Percentiles rank a stretch among this genome's conserved stretches.
phyloP scores from a whole-genome alignment of 2,888 invertebrate genomes.

The Nephrotoma flavescens region DNA sequence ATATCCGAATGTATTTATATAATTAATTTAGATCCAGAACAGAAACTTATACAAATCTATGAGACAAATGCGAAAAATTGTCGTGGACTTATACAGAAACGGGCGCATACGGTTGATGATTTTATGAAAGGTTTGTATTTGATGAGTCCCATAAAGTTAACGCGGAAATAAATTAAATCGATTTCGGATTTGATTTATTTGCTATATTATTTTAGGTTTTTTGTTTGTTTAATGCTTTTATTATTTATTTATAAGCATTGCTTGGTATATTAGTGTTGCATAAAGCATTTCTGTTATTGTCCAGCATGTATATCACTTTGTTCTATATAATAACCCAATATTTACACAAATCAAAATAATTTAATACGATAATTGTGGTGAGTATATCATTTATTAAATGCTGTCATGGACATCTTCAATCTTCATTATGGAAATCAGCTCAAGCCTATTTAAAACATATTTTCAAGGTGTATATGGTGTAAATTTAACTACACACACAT shows the following conservation, averaged over 20 bases:
- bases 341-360: neutral
- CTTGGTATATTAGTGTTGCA: neutral
- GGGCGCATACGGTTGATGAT: constrained; percentile 22
- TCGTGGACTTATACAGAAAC: constrained; percentile 20
- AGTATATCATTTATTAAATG: neutral
- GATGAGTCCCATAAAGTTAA: neutral
- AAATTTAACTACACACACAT: neutral
- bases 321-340: neutral
- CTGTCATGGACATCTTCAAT: neutral
- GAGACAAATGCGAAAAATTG: constrained; percentile 16
- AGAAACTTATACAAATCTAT: constrained; percentile 19
- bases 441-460: neutral
- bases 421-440: neutral
- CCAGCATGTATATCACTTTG: neutral
- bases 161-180: neutral
- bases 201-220: neutral
- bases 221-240: neutral
- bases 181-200: neutral
- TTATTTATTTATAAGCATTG: neutral
- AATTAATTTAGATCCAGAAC: constrained; percentile 18
- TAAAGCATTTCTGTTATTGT: constrained; percentile 6
- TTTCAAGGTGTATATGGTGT: neutral
- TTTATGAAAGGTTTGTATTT: constrained; percentile 19
- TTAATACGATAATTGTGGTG: neutral
- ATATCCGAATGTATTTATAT: neutral